Conservation (phyloP, 2,797 vertebrate species). For the Antrozous pallidus region DNA sequence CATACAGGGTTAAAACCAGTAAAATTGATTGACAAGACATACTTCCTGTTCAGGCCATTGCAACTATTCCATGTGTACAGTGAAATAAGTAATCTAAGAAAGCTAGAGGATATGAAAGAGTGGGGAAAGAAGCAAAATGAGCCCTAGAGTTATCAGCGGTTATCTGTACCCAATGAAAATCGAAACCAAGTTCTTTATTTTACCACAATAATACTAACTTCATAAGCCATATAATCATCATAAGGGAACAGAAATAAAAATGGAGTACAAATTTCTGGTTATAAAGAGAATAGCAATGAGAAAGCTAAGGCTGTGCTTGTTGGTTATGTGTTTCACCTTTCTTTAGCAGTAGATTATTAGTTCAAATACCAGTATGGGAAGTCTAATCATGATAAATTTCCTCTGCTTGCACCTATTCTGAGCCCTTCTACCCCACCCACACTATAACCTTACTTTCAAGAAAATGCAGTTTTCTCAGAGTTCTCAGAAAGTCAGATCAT, state of each 20-base stretch:
- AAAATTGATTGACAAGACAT: not conserved
- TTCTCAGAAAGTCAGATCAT: slow-evolving; percentile 17
- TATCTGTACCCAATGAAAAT: not conserved
- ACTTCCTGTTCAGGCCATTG: not conserved
- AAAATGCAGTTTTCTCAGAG: slow-evolving; percentile 21
- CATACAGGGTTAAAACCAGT: not conserved
- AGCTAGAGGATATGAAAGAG: not conserved
- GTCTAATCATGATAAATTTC: not conserved
- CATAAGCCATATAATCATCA: not conserved
- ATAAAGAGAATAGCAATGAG: not conserved
- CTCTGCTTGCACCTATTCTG: not conserved
- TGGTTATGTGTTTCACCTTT: not conserved
- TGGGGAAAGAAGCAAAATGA: not conserved
- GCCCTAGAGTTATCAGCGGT: not conserved
- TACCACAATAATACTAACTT: not conserved
- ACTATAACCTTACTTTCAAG: slow-evolving; percentile 35
- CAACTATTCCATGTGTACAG: not conserved
- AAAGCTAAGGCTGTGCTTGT: not conserved
- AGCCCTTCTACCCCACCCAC: not conserved
- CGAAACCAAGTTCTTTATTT: not conserved
- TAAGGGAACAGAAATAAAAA: not conserved
- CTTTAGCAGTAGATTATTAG: not conserved
- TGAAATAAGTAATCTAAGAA: not conserved
- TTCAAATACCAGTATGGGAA: not conserved
- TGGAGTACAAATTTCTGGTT: not conserved